phyloP scores from a whole-genome alignment of 64 coral and sea anemone genomes.

The Platygyra sinensis region DNA sequence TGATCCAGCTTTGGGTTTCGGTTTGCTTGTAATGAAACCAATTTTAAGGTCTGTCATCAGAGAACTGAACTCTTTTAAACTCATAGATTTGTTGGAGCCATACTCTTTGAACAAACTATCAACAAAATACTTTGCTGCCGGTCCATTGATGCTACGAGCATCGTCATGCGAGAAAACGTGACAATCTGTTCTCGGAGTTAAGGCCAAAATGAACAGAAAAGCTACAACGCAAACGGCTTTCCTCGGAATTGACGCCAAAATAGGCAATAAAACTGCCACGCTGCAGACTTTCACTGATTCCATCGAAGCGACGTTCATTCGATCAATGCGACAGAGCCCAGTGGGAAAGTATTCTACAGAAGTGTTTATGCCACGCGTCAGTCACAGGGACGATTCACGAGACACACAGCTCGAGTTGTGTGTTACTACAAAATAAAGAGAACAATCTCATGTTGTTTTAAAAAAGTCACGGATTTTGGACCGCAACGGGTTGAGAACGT shows the following conservation, averaged over 20 bases:
- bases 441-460: too few species aligned
- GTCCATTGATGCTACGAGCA: conserved; percentile 64
- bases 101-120: conserved; percentile 77
- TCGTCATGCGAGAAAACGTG: conserved; percentile 68
- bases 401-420: too few species aligned
- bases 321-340: not conserved
- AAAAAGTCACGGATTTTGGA: too few species aligned
- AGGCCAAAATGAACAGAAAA: not conserved
- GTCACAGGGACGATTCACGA: too few species aligned
- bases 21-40: conserved; percentile 1
- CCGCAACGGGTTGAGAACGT: too few species aligned
- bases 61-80: conserved; percentile 51
- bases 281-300: not conserved
- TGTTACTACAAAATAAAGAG: too few species aligned
- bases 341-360: not conserved
- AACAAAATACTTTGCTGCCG: conserved; percentile 39
- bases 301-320: not conserved
- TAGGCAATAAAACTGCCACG: not conserved
- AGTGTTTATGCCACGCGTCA: too few species aligned
- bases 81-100: conserved; percentile 80
- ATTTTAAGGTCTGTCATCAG: conserved; percentile 64
- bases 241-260: not conserved
- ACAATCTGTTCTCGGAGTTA: not conserved
- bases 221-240: not conserved
- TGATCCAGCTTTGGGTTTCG: not conserved